phyloP scores from a whole-genome alignment of 2,113 vertebrate genomes.

The Butastur rufipennis region DNA sequence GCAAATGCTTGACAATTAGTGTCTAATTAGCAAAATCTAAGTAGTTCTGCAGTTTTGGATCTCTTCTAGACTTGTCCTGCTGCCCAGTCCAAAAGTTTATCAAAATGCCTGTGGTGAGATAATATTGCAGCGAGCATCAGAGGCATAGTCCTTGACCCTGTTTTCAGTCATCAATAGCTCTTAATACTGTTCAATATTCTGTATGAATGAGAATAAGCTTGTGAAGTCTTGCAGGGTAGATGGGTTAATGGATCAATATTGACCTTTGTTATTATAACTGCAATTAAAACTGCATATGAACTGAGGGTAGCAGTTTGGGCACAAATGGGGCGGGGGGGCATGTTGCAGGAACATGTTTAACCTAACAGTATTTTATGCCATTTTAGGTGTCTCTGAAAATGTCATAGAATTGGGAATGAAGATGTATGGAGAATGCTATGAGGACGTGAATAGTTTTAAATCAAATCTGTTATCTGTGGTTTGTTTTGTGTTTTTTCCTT shows the following conservation, averaged over 20 bases:
- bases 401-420: neutral
- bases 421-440: neutral
- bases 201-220: constrained; percentile 12
- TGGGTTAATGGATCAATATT: constrained; percentile 31
- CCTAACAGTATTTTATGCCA: neutral
- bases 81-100: neutral
- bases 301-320: neutral
- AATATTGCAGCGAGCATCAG: neutral
- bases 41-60: neutral
- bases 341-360: neutral
- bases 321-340: neutral
- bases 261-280: constrained; percentile 16
- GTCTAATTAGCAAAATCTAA: neutral
- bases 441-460: neutral
- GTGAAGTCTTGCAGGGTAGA: neutral
- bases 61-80: neutral
- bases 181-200: constrained; percentile 4
- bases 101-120: neutral
- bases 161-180: neutral
- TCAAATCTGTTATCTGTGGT: neutral
- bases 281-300: constrained; percentile 35
- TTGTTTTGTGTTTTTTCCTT: neutral
- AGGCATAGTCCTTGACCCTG: neutral
- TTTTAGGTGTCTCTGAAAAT: neutral
- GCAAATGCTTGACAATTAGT: neutral